Conservation (phyloP, 2,113 vertebrate species). For the Calidris pygmaea region DNA sequence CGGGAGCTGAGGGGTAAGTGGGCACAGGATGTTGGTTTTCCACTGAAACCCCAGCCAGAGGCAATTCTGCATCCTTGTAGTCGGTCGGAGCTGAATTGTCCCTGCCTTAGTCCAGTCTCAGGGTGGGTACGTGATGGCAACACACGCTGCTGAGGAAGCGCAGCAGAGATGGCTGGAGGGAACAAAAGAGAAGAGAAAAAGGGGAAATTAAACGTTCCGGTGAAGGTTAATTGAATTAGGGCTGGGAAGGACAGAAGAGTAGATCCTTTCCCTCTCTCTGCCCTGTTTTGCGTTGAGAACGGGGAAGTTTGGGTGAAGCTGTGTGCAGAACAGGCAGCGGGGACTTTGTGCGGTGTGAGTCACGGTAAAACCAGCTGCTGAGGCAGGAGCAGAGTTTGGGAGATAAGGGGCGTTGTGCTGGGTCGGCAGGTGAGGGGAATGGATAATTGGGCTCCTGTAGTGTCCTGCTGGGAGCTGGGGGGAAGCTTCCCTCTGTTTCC, state of each 20-base stretch:
- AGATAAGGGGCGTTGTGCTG: background rate
- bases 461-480: background rate
- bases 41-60: background rate
- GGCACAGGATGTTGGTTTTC: background rate
- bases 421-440: background rate
- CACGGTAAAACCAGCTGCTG: accelerated
- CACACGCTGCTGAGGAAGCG: background rate
- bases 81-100: background rate
- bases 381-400: background rate
- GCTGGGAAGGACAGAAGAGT: background rate
- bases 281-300: background rate
- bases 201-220: accelerated
- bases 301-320: background rate
- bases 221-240: background rate
- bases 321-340: background rate
- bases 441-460: background rate
- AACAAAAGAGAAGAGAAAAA: background rate
- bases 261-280: background rate
- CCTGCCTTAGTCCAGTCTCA: accelerated
- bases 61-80: accelerated
- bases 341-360: background rate
- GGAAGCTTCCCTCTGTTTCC: background rate
- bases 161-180: background rate
- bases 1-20: slow-evolving; percentile 87
- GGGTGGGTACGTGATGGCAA: background rate